A percentile compares a stretch with the other conserved stretches of the same genome.
These are phyloP conservation scores for Venustoraphidia nigricollis DNA, from an alignment of 2,888 invertebrate species.

Conservation along the genomic window DNA sequence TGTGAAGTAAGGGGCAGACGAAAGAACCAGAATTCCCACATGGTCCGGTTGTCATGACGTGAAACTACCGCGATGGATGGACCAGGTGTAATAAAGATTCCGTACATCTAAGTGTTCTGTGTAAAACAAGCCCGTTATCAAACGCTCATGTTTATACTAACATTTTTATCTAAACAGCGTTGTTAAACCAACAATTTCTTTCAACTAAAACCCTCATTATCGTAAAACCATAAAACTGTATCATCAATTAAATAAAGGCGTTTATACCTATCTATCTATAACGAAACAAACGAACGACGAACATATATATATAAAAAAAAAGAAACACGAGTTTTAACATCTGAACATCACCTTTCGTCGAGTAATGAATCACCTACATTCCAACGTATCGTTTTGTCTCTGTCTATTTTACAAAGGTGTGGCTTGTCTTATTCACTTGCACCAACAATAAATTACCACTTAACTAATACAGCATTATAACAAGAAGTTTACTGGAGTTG, in stretches of 20 bases:
- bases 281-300: background rate
- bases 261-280: background rate
- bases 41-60: too few relatives aligned
- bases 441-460: constrained; percentile 1
- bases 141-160: background rate
- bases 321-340: constrained; percentile 25
- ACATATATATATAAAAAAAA: constrained; percentile 8
- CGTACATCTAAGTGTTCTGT: too few relatives aligned
- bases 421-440: background rate
- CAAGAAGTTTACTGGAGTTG: constrained; percentile 2
- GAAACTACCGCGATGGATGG: too few relatives aligned
- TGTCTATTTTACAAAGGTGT: background rate
- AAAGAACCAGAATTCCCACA: too few relatives aligned
- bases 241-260: background rate
- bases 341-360: constrained; percentile 29
- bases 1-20: too few relatives aligned
- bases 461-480: constrained; percentile 3
- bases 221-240: constrained; percentile 1
- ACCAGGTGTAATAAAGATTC: too few relatives aligned
- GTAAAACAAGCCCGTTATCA: too few relatives aligned
- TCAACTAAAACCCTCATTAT: constrained; percentile 1
- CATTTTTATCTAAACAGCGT: constrained; percentile 1
- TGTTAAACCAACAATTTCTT: background rate
- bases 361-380: constrained; percentile 29
- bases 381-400: constrained; percentile 12